Conservation (phyloP, 2,113 vertebrate species). For the Murina feae region DNA sequence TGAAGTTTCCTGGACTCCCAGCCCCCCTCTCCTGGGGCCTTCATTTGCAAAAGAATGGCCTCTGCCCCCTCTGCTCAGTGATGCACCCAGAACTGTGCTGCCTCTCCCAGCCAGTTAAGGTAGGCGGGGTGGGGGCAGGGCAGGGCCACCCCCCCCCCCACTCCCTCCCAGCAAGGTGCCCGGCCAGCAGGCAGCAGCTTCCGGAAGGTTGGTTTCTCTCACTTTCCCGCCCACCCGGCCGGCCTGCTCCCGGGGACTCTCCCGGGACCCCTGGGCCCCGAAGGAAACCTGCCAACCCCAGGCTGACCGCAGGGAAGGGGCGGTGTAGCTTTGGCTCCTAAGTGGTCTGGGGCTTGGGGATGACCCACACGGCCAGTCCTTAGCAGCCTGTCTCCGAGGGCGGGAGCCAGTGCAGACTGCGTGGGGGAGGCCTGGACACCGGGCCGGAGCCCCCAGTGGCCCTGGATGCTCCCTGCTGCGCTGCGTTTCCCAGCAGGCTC, state of each 20-base stretch:
- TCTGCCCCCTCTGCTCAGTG: background rate
- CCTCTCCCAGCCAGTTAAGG: background rate
- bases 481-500: background rate
- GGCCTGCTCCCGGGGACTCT: background rate
- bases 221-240: fast-evolving
- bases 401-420: background rate
- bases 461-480: background rate
- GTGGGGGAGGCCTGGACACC: background rate
- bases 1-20: background rate
- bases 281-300: background rate
- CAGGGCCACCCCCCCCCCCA: background rate
- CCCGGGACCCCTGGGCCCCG: too few relatives aligned
- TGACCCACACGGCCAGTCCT: too few relatives aligned
- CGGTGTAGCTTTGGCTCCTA: background rate
- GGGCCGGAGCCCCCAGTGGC: background rate
- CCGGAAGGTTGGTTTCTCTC: background rate
- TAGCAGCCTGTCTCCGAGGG: background rate
- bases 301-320: background rate
- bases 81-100: too few relatives aligned
- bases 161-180: background rate
- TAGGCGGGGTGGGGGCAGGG: background rate
- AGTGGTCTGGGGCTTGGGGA: background rate
- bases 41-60: background rate
- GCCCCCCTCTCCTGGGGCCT: too few relatives aligned
- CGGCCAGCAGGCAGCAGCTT: background rate